Evolutionary conservation across 2,113 vertebrate species (phyloP).

Genomic region (Sinocyclocheilus rhinocerous): DNA sequence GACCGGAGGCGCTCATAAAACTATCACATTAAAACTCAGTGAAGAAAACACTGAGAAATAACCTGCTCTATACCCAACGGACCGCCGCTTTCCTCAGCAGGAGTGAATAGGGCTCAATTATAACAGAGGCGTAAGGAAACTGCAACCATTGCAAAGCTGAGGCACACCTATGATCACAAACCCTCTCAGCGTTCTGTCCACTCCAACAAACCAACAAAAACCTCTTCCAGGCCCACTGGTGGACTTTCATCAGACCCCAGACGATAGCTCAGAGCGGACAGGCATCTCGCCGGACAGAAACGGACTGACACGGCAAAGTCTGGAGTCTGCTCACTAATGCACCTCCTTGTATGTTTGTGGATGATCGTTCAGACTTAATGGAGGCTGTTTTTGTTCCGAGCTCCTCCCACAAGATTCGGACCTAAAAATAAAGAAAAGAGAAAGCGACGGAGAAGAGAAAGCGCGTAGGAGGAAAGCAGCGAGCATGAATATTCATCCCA

Average conservation of each 20-base stretch:
- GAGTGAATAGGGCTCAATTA: not conserved
- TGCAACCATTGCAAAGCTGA: not conserved
- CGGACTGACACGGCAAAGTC: conserved; percentile 34
- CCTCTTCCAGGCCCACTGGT: conserved; percentile 6
- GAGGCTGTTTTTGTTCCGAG: not conserved
- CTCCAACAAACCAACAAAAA: conserved; percentile 31
- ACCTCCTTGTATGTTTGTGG: not conserved
- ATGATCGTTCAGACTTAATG: conserved; percentile 23
- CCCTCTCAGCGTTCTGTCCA: conserved; percentile 25
- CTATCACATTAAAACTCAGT: not conserved
- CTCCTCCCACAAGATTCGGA: conserved; percentile 2
- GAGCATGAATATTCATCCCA: conserved; percentile 43
- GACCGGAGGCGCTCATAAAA: not conserved
- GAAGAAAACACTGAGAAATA: conserved; percentile 1
- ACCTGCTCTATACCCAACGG: not conserved
- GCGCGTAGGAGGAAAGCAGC: not conserved
- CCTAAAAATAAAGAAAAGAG: conserved; percentile 10
- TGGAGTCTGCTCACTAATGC: conserved; percentile 26
- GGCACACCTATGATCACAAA: not conserved
- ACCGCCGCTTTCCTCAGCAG: not conserved
- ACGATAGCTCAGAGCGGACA: not conserved
- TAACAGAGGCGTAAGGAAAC: not conserved
- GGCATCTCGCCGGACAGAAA: conserved; percentile 26
- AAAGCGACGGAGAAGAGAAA: not conserved
- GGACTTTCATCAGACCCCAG: conserved; percentile 41